Base-by-base conservation (phyloP, 2,888 invertebrate species). In the Brenthis ino region DNA sequence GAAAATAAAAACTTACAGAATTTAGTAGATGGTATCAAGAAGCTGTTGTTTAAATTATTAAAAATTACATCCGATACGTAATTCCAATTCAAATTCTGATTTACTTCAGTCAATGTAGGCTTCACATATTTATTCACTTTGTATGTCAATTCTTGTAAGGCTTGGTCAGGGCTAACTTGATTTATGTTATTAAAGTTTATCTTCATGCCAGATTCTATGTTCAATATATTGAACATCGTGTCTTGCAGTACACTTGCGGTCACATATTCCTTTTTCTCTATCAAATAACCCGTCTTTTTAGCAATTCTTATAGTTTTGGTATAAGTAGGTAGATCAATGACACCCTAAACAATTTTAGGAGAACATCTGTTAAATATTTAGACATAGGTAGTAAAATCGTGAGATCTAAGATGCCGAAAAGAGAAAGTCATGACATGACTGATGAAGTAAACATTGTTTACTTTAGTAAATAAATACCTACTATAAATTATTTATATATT, bases 181-280 rank as follows among this genome's bases (percentile, higher is more conserved):
- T 88, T 87, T 0, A 88, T 82, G 68, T 91, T 91, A 69, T 91
- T 88, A 64, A 87, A 90, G 72, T 90, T 91, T 24, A 89, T 79
- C 6, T 79, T 77, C 75, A 80, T 79, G 1, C 77, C 78, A 1
- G 81, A 76, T 20, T 87, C 83, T 6, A 73, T 69, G 20, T 79
- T 83, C 3, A 90, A 71, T 50, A 79, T 81, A 2, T 72, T 72
- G 65, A 84, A 87, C 67, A 89, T 72, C 5, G 77, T 12, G 2
- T 75, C 71, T 53, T 88, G 83, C 50, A 86, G 72, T 57, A 74
- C 71, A 16, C 76, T 79, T 2, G 88, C 88, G 28, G 72, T 68
- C 0, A 28, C 57, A 67, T 82, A 88, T 28, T 84, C 79, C 64
- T 77, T 77, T n/a, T 72, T 79, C 14, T 87, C 86, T 11, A 91